Evolutionary conservation across 2,113 vertebrate species (phyloP), one percentile per base, ranked within the genome.

Genomic region (Seriola aureovittata): DNA sequence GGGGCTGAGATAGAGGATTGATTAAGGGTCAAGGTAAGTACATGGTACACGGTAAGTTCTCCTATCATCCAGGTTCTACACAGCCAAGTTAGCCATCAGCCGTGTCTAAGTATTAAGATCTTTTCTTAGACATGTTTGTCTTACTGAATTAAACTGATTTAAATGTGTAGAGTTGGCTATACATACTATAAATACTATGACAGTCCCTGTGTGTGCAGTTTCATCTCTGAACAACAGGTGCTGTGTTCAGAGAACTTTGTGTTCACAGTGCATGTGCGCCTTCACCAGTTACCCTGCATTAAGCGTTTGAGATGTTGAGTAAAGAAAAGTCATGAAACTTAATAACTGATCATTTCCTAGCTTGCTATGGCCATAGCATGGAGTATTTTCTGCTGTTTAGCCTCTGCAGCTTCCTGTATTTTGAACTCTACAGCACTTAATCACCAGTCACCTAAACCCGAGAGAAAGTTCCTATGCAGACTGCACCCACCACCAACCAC

Each of bases 401-500:
- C 54, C 32, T 57, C 52, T 46, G 60, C 60, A 58, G 54, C 52
- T 71, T 80, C 29, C 60, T 55, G 48, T 70, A 42, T 75, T 48
- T 36, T 73, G 54, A 75, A 55, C 69, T 75, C 50, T 75, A 77
- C 78, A 89, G 73, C 38, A 75, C 34, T 72, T 40, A 71, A 77
- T 72, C 71, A 81, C 55, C 65, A 67, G 42, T 70, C 48, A 75
- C 40, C 77, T 25, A 76, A 73, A 71, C 46, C 40, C 55, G 48
- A 75, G 44, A 87, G 57, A 89, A 85, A 90, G 57, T 81, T 81
- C 70, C 86, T 91, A 92, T 50, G 93, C 91, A 90, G 85, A 84
- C 72, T 57, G 73, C 81, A 91, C 93, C 93, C 93, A 81, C 88
- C 93, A 94, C 88, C 92, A 75, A 66, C 80, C 64, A 16, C 10